Evolutionary conservation across 2,888 invertebrate species (phyloP).

Genomic region (Brachypterus glaber): DNA sequence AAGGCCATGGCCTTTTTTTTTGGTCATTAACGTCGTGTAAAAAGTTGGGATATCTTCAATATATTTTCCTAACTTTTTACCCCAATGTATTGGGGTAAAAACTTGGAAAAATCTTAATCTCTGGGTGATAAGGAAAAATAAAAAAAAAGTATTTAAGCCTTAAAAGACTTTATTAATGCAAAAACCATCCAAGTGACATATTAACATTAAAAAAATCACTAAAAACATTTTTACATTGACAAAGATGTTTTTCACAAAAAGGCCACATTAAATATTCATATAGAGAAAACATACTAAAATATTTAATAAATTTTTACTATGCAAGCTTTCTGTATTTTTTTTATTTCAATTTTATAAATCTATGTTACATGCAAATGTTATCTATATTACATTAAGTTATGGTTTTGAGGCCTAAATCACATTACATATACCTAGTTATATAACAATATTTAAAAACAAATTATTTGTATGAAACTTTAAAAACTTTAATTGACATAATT

Average conservation of each 20-base stretch:
- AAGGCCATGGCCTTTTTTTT: no score
- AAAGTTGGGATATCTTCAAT: no score
- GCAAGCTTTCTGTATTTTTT: no score
- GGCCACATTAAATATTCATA: slow-evolving; percentile 38
- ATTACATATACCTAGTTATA: slow-evolving; percentile 28
- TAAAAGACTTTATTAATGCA: slow-evolving; percentile 29
- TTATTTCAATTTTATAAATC: slow-evolving; percentile 33
- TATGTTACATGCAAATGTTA: slow-evolving; percentile 36
- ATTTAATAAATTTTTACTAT: slow-evolving; percentile 36
- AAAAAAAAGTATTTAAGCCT: slow-evolving; percentile 21
- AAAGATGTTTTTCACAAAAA: slow-evolving; percentile 33
- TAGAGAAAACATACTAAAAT: slow-evolving; percentile 39
- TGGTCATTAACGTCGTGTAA: no score
- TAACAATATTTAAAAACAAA: slow-evolving; percentile 9
- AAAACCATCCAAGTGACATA: slow-evolving; percentile 18
- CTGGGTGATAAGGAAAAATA: no score
- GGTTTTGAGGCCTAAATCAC: slow-evolving; percentile 36
- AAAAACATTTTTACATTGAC: slow-evolving; percentile 24
- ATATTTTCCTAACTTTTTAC: no score
- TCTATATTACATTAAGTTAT: slow-evolving; percentile 36
- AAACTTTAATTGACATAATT: no score
- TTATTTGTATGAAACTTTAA: slow-evolving; percentile 1
- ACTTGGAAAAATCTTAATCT: no score
- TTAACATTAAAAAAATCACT: slow-evolving; percentile 7
- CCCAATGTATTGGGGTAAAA: no score